Evolutionary conservation across 92 coral and sea anemone species (phyloP), one percentile per base, ranked within the genome.

Genomic region (Micromussa lordhowensis): DNA sequence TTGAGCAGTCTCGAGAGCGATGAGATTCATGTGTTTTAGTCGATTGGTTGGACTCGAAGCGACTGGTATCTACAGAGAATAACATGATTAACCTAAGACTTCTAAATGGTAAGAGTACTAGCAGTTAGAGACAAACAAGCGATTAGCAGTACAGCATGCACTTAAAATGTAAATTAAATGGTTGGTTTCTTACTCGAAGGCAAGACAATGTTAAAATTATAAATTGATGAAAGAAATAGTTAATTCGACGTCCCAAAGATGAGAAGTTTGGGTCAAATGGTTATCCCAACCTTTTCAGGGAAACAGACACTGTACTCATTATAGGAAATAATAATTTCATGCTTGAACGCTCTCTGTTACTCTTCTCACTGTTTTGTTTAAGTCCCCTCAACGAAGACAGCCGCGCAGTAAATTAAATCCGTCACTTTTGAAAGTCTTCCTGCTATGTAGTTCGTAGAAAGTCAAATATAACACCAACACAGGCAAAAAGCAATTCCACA

Each of bases 1-100:
- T 68, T 98, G 96, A 53, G 99, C 99, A 17, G 99, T 98, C 78
- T 96, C 93, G 76, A 98, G 88, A 28, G 96, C 98, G 85, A 98
- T 96, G 11, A 98, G 98, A 63, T 96, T 92, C 94, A 96, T 94
- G 92, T 98, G 99, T 87, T 93, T 93, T 10, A 98, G 98, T 55
- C 94, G 91, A 44, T 78, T 86, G 21, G 83, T 61, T 3, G 30
- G 83, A 64, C 75, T 44, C 36, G 82, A 40, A 16, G 82, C 26
- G 77, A 86, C 89, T 63, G 89, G 89, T 64, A 86, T 86, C 89
- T 86, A 77, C 18, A 77, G 32, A 84, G 29, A 61, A 77, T 51
- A 61, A 66, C 12, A 66, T 35, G 49, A 73, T 19, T 35, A 19
- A 64, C 68, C 22, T 0, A 15, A 5, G 24, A 51, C 36, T 40